These are phyloP conservation scores for Zaprionus vittiger DNA, from an alignment of 1,140 invertebrate genomes.

Conservation along the genomic window DNA sequence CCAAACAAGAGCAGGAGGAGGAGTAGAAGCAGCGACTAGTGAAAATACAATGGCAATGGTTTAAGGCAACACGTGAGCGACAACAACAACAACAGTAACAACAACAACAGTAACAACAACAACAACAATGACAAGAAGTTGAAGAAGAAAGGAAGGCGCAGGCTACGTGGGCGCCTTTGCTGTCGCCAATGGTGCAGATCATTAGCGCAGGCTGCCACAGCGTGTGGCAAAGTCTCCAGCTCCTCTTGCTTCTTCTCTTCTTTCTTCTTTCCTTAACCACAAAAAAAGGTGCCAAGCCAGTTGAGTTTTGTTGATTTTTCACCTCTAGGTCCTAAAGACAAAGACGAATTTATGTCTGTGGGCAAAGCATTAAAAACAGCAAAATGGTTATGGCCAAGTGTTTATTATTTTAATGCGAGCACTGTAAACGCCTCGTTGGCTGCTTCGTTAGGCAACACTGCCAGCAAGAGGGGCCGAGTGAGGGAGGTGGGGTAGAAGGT, in stretches of 20 bases:
- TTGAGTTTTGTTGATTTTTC: not conserved
- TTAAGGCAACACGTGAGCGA: conserved; percentile 41
- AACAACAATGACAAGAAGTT: conserved; percentile 6
- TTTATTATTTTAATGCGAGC: conserved; percentile 73
- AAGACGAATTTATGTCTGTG: conserved; percentile 67
- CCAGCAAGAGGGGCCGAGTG: not conserved
- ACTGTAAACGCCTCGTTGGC: conserved; percentile 36
- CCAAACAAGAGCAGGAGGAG: not conserved
- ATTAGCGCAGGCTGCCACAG: conserved; percentile 62
- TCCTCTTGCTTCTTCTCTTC: not conserved
- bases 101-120: not conserved
- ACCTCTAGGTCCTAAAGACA: conserved; percentile 39
- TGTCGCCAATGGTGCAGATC: conserved; percentile 58
- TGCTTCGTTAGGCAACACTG: conserved; percentile 8
- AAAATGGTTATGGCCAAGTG: conserved; percentile 60
- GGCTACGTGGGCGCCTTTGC: conserved; percentile 59
- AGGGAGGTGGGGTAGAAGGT: not conserved
- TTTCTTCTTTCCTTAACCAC: not conserved
- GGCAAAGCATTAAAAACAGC: conserved; percentile 20
- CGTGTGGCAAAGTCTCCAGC: not conserved
- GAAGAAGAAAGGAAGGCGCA: conserved; percentile 29
- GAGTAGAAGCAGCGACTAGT: not conserved
- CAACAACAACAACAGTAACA: conserved; percentile 6
- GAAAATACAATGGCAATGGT: conserved; percentile 18
- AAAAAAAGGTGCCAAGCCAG: not conserved